phyloP scores from a whole-genome alignment of 2,113 vertebrate genomes.

The Hydropotes inermis region DNA sequence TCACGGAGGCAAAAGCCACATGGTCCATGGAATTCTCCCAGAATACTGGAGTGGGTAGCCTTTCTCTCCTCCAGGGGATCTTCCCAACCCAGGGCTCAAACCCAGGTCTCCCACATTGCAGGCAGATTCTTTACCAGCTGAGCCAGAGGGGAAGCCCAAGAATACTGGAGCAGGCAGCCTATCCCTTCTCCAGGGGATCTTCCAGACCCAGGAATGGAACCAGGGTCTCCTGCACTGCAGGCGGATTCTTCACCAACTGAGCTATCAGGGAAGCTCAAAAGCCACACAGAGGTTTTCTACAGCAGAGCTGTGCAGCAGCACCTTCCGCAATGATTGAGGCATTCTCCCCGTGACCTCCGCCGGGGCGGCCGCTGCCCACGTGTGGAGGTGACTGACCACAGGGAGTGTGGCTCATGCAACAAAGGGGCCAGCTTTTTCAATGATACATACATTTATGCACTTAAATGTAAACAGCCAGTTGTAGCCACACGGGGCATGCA shows the following conservation, averaged over 20 bases:
- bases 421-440: rapidly evolving
- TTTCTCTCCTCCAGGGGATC: neutral
- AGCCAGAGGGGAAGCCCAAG: no score
- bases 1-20: no score
- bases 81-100: neutral
- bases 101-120: rapidly evolving
- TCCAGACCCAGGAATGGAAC: no score
- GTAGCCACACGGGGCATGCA: neutral
- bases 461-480: neutral
- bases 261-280: no score
- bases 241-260: no score
- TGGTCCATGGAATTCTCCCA: neutral
- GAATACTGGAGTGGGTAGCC: neutral
- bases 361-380: rapidly evolving
- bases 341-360: rapidly evolving
- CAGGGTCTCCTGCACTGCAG: no score
- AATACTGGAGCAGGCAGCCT: no score
- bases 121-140: neutral
- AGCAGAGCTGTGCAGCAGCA: rapidly evolving
- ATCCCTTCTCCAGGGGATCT: no score
- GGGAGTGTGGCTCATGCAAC: rapidly evolving
- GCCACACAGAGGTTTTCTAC: neutral
- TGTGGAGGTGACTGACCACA: rapidly evolving
- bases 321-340: rapidly evolving
- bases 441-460: neutral